Evolutionary conservation across 1,140 invertebrate species (phyloP).

Genomic region (Drosophila pseudoananassae): DNA sequence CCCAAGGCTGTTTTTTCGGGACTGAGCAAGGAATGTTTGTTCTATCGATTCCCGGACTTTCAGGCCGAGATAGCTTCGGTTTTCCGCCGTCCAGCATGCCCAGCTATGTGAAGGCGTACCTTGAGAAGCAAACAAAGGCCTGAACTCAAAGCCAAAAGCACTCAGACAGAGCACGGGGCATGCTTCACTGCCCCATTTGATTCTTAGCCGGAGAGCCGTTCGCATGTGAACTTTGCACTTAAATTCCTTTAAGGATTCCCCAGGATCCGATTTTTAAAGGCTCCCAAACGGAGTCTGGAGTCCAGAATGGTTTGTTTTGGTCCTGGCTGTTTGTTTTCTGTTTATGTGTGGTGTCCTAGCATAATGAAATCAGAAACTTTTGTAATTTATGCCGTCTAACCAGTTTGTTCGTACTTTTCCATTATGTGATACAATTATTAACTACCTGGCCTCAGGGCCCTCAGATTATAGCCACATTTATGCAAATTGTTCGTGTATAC

Average conservation of each 20-base stretch:
- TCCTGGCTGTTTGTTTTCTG: slow-evolving; percentile 19
- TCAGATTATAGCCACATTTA: slow-evolving; percentile 37
- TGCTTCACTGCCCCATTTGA: slow-evolving; percentile 14
- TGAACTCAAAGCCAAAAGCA: slow-evolving; percentile 40
- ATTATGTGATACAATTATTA: slow-evolving; percentile 35
- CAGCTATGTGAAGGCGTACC: slow-evolving; percentile 30
- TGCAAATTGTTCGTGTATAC: slow-evolving; percentile 35
- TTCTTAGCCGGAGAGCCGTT: background rate
- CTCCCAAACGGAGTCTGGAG: background rate
- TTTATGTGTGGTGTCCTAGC: slow-evolving; percentile 26
- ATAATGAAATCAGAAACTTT: slow-evolving; percentile 47
- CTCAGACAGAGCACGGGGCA: slow-evolving; percentile 28
- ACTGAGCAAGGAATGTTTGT: slow-evolving; percentile 47
- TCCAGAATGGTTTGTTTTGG: too few relatives aligned
- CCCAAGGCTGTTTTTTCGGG: slow-evolving; percentile 1
- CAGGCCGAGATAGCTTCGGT: slow-evolving; percentile 31
- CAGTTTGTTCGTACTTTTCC: slow-evolving; percentile 15
- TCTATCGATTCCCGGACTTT: slow-evolving; percentile 54
- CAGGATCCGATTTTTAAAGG: background rate
- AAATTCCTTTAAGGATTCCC: slow-evolving; percentile 7
- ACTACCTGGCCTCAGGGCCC: slow-evolving; percentile 14
- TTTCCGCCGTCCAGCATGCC: slow-evolving; percentile 13
- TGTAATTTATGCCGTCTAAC: slow-evolving; percentile 46
- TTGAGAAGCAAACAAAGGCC: slow-evolving; percentile 54
- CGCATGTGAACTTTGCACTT: background rate